Percentiles rank a stretch among this genome's conserved stretches.
Evolutionary conservation across 2,113 vertebrate genomes (phyloP).

Genomic region (Ovis canadensis): DNA sequence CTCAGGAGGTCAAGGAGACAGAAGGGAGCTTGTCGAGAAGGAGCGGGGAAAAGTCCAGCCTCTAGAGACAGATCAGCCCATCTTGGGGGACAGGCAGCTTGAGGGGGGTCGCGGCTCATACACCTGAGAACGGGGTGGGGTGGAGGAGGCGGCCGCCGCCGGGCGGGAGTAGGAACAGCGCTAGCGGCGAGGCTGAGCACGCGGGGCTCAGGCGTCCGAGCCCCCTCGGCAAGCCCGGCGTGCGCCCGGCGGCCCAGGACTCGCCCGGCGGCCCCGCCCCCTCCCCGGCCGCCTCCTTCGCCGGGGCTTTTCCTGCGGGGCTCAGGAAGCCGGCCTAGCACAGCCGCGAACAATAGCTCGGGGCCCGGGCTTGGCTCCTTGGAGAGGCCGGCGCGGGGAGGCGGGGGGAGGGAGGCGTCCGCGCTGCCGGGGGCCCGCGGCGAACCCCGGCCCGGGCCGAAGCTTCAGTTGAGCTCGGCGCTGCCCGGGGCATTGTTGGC

Average conservation of each 20-base stretch:
- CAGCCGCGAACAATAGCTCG: conserved; percentile 62
- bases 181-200: not conserved
- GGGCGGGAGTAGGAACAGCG: not conserved
- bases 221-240: not conserved
- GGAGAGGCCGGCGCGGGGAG: not conserved
- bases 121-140: conserved; percentile 55
- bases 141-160: not conserved
- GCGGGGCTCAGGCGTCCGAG: not conserved
- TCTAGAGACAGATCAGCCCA: not conserved
- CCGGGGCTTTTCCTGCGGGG: conserved; percentile 69
- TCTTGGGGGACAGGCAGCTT: not conserved
- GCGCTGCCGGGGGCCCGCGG: not conserved
- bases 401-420: not conserved
- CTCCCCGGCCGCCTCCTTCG: not conserved
- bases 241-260: not conserved
- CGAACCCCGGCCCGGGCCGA: not conserved
- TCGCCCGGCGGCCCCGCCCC: conserved; percentile 58
- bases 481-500: conserved; percentile 61
- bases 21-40: not conserved
- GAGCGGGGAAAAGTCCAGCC: not conserved
- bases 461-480: not conserved
- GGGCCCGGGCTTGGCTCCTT: not conserved
- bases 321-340: conserved; percentile 66
- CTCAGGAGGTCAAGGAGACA: not conserved
- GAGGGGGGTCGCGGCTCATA: not conserved